Conservation (phyloP, 2,888 invertebrate genomes). For the Lapara coniferarum region DNA sequence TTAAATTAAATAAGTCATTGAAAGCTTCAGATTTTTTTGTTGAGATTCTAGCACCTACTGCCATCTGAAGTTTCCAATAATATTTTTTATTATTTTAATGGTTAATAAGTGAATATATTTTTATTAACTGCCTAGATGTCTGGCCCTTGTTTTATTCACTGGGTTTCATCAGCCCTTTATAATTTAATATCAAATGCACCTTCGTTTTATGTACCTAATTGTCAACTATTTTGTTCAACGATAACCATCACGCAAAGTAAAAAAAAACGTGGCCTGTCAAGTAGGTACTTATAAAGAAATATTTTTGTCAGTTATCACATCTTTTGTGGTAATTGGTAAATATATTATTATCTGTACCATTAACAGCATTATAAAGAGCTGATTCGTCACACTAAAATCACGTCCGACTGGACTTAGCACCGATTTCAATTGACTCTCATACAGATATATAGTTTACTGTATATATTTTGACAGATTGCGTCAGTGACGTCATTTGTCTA, state of each 20-base stretch:
- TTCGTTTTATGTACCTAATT: not conserved
- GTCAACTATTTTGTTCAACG: not conserved
- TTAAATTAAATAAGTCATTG: conserved; percentile 75
- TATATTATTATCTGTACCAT: not conserved
- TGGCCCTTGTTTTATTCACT: conserved; percentile 43
- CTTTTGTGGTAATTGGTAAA: not conserved
- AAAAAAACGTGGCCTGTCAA: conserved; percentile 1
- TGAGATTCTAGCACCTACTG: conserved; percentile 75
- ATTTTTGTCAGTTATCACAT: not conserved
- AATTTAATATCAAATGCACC: not conserved
- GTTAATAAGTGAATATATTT: conserved; percentile 38
- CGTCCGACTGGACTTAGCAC: conserved; percentile 5
- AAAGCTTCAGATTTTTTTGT: conserved; percentile 72
- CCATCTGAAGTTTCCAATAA: conserved; percentile 81
- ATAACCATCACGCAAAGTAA: not conserved
- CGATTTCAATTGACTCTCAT: conserved; percentile 10
- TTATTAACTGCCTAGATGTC: conserved; percentile 41
- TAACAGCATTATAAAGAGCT: not conserved
- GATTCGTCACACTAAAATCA: not conserved
- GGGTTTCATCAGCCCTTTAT: conserved; percentile 21
- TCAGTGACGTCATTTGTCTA: not conserved
- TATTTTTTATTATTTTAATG: conserved; percentile 49
- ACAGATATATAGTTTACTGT: not conserved
- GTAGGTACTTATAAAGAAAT: not conserved
- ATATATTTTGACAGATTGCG: not conserved